phyloP scores from a whole-genome alignment of 2,797 vertebrate genomes.

The Adelosebastes latens region DNA sequence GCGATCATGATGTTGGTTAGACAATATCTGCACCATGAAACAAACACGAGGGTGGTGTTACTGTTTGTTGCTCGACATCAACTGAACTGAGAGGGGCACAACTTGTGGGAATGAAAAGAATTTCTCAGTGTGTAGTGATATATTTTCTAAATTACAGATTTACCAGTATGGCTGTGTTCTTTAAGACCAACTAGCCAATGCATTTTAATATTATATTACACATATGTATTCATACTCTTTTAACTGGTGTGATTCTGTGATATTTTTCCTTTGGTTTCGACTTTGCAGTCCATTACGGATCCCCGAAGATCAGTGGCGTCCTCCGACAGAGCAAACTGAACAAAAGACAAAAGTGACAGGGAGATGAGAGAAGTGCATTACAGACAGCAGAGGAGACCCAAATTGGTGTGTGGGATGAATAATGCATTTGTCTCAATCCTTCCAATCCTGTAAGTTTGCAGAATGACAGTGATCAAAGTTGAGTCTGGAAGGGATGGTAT shows the following conservation, averaged over 20 bases:
- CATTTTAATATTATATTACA: background rate
- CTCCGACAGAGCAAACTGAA: conserved; percentile 49
- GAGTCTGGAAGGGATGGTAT: conserved; percentile 76
- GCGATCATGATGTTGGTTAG: conserved; percentile 22
- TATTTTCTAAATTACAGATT: background rate
- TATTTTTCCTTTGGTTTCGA: conserved; percentile 20
- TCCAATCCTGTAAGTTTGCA: conserved; percentile 74
- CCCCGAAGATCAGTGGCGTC: conserved; percentile 34
- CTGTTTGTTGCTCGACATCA: conserved; percentile 29
- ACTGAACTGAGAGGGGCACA: background rate
- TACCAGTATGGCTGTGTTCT: background rate
- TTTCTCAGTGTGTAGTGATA: background rate
- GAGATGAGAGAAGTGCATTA: conserved; percentile 77
- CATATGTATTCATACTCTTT: background rate
- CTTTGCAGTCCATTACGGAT: conserved; percentile 23
- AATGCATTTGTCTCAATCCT: conserved; percentile 77
- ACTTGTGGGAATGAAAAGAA: background rate
- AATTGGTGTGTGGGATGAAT: conserved; percentile 76
- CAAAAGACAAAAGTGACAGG: conserved; percentile 67
- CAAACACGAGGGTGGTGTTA: conserved; percentile 13
- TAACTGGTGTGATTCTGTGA: conserved; percentile 1
- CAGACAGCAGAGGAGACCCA: conserved; percentile 62
- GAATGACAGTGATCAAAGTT: conserved; percentile 82
- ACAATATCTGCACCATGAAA: conserved; percentile 47
- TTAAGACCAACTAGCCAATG: background rate